Percentiles rank a stretch among this genome's conserved stretches.
phyloP scores from a whole-genome alignment of 2,113 vertebrate genomes.

The Gallinago media region DNA sequence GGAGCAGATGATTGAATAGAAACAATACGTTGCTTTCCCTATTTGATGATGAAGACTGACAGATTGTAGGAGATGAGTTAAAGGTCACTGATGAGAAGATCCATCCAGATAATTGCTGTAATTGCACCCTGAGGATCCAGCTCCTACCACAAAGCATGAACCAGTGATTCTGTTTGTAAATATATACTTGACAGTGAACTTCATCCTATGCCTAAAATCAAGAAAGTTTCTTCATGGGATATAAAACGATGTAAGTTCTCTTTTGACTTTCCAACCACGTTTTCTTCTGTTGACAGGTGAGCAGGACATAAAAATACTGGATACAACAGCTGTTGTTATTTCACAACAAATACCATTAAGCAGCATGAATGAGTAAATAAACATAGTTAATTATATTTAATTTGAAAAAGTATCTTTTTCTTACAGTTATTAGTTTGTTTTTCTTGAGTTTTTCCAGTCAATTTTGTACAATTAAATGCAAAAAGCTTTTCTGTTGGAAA shows the following conservation, averaged over 20 bases:
- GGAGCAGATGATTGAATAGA: neutral
- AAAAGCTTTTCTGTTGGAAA: neutral
- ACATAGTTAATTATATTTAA: neutral
- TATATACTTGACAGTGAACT: neutral
- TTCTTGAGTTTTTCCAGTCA: neutral
- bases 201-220: neutral
- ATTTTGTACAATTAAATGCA: neutral
- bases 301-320: neutral
- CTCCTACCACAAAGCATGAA: neutral
- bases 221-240: neutral
- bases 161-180: neutral
- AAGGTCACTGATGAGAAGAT: constrained; percentile 64
- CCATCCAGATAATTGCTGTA: constrained; percentile 59
- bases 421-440: neutral
- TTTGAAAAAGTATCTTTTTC: neutral
- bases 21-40: neutral
- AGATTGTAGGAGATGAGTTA: constrained; percentile 3
- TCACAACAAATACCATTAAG: neutral
- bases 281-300: neutral
- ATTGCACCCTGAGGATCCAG: constrained; percentile 56
- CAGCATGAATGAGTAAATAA: neutral
- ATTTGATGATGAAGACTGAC: constrained; percentile 47
- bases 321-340: neutral
- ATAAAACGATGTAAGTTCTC: neutral
- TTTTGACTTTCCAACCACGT: neutral